Evolutionary conservation across 2,888 invertebrate species (phyloP).

Genomic region (Cantharis rufa): DNA sequence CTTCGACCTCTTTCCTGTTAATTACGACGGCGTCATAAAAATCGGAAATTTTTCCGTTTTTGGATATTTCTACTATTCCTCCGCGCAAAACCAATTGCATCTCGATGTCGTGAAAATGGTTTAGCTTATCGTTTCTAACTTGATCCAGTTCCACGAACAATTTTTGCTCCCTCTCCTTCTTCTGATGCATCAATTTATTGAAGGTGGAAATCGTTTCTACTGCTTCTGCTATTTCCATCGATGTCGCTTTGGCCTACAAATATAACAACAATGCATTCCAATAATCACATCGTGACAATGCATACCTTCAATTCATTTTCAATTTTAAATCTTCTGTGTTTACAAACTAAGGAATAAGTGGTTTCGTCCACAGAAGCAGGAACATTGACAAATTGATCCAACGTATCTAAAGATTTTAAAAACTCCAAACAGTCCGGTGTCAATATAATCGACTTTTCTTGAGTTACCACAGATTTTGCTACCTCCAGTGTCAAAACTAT

Average conservation of each 20-base stretch:
- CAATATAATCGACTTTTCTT: conserved; percentile 56
- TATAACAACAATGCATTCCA: not conserved
- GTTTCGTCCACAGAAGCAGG: conserved; percentile 64
- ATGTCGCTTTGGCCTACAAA: conserved; percentile 54
- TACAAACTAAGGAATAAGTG: conserved; percentile 58
- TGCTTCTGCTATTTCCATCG: conserved; percentile 56
- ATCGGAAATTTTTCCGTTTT: conserved; percentile 63
- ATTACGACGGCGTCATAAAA: conserved; percentile 68
- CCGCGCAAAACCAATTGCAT: conserved; percentile 71
- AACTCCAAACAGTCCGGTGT: conserved; percentile 63
- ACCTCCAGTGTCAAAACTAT: conserved; percentile 59
- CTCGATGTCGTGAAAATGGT: conserved; percentile 52
- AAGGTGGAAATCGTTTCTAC: conserved; percentile 52
- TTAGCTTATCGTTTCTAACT: conserved; percentile 43
- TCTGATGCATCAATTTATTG: conserved; percentile 45
- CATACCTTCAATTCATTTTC: conserved; percentile 71
- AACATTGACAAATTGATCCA: conserved; percentile 51
- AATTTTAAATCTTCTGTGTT: conserved; percentile 67
- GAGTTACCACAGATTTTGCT: conserved; percentile 53
- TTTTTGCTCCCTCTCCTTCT: conserved; percentile 42
- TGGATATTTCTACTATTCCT: conserved; percentile 70
- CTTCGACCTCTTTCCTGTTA: conserved; percentile 65
- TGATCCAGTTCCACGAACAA: conserved; percentile 42
- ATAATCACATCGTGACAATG: not conserved
- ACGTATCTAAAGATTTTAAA: conserved; percentile 56